phyloP scores from a whole-genome alignment of 2,888 invertebrate species.

The Caenorhabditis sinica region DNA sequence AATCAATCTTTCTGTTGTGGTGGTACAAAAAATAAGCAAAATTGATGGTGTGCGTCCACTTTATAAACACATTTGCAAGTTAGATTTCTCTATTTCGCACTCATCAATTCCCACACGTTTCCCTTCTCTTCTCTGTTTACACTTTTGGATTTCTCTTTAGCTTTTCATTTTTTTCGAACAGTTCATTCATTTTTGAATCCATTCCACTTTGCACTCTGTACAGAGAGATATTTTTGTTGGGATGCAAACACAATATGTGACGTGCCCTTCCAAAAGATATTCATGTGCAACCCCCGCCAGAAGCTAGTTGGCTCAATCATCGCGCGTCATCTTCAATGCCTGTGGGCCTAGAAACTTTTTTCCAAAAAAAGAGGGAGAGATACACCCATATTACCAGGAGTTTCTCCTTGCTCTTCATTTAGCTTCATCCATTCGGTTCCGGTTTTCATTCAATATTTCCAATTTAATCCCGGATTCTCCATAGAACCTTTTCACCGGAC shows the following conservation, averaged over 20 bases:
- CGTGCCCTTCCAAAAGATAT: constrained; percentile 24
- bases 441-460: neutral
- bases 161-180: neutral
- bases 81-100: constrained; percentile 24
- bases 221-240: neutral
- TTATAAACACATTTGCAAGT: constrained; percentile 47
- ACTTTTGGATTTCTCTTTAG: neutral
- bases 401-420: neutral
- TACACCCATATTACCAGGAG: constrained; percentile 18
- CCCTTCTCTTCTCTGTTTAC: constrained; percentile 34
- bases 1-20: constrained; percentile 9
- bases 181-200: constrained; percentile 13
- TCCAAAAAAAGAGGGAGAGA: constrained; percentile 1
- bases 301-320: constrained; percentile 61
- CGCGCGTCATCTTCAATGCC: constrained; percentile 43
- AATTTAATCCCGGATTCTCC: neutral
- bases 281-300: constrained; percentile 31
- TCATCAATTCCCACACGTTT: constrained; percentile 12
- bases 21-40: neutral
- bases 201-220: neutral
- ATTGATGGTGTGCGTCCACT: neutral
- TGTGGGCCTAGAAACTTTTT: constrained; percentile 41
- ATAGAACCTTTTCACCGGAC: no score
- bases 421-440: no score
- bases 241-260: constrained; percentile 20